Evolutionary conservation across 2,888 invertebrate genomes (phyloP), one percentile per base, ranked within the genome.

Genomic region (Acanthosepion esculentum): DNA sequence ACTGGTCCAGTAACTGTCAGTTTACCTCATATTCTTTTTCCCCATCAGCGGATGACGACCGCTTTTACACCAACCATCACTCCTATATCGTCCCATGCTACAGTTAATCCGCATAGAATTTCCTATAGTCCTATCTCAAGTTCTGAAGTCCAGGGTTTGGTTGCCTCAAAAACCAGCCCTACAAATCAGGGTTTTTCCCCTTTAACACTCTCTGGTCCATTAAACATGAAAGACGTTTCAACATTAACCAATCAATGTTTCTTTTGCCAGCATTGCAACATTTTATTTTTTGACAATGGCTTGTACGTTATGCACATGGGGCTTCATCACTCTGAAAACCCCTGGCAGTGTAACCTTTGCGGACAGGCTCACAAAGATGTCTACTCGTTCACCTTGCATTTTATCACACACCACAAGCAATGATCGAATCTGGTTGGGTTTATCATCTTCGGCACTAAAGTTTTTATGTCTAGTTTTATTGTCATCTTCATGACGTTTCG

Each of bases 291-390:
- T 92, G 99, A 99, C 98, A 99, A 99, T 97, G 99, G 99, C 0
- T 98, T 99, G 95, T 99, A 99, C 98, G 99, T 99, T 98, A 98
- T 99, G 96, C 99, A 99, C 98, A 99, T 99, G 98, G 99, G 99
- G 96, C 99, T 99, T 97, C 99, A 99, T 98, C 99, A 99, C 96
- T 99, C 99, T 97, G 98, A 98, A 95, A 99, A 99, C 98, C 99
- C 99, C 6, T 99, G 98, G 98, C 99, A 99, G 98, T 99, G 99
- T 98, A 99, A 99, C 98, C 99, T 99, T 96, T 99, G 99, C 97
- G 99, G 99, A 94, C 99, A 99, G 97, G 98, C 98, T 97, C 99
- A 99, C 98, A 98, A 98, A 98, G 99, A 99, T 97, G 98, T 99
- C 95, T 99, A 99, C 98, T 99, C 99, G 98, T 99, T 99, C 98